Evolutionary conservation across 1,140 invertebrate species (phyloP).

Genomic region (Lordiphosa collinella): DNA sequence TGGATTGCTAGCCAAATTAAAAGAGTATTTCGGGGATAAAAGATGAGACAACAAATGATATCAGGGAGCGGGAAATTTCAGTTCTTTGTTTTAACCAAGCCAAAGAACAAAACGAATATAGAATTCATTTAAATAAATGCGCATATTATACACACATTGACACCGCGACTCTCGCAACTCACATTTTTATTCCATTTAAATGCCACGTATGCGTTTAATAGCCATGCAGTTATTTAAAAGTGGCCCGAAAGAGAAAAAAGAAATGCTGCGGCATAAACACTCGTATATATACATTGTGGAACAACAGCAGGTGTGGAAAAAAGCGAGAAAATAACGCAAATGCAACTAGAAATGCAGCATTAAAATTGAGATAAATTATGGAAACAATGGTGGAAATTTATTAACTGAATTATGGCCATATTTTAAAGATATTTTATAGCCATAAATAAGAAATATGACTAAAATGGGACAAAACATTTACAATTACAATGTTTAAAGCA

Average conservation of each 20-base stretch:
- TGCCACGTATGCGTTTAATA: slow-evolving; percentile 18
- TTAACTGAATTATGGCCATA: slow-evolving; percentile 12
- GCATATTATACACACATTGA: slow-evolving; percentile 19
- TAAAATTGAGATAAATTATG: slow-evolving; percentile 8
- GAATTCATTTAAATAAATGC: slow-evolving; percentile 15
- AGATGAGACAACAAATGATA: neutral
- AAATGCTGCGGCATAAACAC: slow-evolving; percentile 5
- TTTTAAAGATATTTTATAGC: neutral
- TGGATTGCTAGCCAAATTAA: too few species aligned
- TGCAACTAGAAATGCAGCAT: slow-evolving; percentile 2
- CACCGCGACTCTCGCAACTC: slow-evolving; percentile 1
- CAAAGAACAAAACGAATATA: neutral
- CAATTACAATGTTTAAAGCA: too few species aligned
- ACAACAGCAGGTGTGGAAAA: slow-evolving; percentile 7
- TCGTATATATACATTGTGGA: neutral
- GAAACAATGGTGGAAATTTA: slow-evolving; percentile 2
- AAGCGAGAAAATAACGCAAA: neutral
- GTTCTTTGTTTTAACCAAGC: neutral
- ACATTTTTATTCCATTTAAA: slow-evolving; percentile 9
- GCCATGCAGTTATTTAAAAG: slow-evolving; percentile 7
- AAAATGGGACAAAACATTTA: too few species aligned
- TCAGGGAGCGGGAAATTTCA: neutral
- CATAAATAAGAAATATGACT: too few species aligned
- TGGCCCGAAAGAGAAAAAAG: slow-evolving; percentile 3
- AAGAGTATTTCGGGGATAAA: neutral